Conservation (phyloP, 2,797 vertebrate genomes). For the Otolemur crassicaudatus region DNA sequence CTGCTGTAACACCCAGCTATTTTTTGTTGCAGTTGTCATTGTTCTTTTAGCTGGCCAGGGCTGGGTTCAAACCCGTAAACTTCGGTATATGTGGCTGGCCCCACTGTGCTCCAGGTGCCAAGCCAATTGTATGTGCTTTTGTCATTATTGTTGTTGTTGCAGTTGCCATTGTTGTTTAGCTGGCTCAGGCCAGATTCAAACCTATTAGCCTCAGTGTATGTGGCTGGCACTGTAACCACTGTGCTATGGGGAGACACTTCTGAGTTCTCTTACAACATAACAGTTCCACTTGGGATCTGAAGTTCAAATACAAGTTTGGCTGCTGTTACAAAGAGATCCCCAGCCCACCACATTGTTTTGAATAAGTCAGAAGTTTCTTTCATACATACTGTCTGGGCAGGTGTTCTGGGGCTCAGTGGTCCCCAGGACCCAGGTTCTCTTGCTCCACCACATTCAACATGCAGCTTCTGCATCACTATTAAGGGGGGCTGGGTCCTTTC, state of each 20-base stretch:
- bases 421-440: background rate
- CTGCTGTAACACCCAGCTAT: too few relatives aligned
- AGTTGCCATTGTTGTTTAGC: too few relatives aligned
- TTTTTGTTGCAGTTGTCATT: too few relatives aligned
- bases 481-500: background rate
- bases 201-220: too few relatives aligned
- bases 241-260: background rate
- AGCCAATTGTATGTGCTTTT: too few relatives aligned
- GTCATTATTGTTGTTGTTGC: too few relatives aligned
- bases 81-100: too few relatives aligned
- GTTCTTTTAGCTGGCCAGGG: too few relatives aligned
- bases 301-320: background rate
- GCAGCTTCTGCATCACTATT: background rate
- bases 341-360: background rate
- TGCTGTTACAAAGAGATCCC: background rate
- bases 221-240: too few relatives aligned
- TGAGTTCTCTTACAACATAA: background rate
- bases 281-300: background rate
- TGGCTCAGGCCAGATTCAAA: too few relatives aligned
- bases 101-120: too few relatives aligned
- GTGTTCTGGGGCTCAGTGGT: background rate
- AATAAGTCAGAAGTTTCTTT: background rate
- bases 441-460: rapidly evolving
- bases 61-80: too few relatives aligned
- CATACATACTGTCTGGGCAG: background rate